Conservation (phyloP, 2,888 invertebrate genomes). For the Ecliptopera silaceata region DNA sequence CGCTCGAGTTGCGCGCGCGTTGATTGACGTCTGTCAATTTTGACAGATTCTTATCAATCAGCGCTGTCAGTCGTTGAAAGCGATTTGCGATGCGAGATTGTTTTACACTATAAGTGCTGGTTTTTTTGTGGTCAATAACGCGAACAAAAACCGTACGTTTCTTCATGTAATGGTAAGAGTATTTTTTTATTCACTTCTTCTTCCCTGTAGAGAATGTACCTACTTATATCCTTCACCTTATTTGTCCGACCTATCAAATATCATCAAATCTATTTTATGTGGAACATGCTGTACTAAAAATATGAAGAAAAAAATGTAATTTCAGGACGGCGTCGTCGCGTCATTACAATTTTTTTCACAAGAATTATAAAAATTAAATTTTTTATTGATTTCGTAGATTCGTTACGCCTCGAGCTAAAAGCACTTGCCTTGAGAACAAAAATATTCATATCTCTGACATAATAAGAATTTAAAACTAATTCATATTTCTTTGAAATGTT, state of each 20-base stretch:
- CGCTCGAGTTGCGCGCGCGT: slow-evolving; percentile 30
- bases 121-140: neutral
- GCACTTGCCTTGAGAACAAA: slow-evolving; percentile 25
- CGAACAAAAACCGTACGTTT: too few relatives aligned
- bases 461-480: slow-evolving; percentile 42
- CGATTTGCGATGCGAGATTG: slow-evolving; percentile 5
- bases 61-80: slow-evolving; percentile 14
- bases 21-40: slow-evolving; percentile 43
- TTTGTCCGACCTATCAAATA: too few relatives aligned
- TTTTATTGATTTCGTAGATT: slow-evolving; percentile 19
- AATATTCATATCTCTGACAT: slow-evolving; percentile 40
- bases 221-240: too few relatives aligned
- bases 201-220: too few relatives aligned
- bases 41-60: slow-evolving; percentile 34
- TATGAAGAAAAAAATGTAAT: too few relatives aligned
- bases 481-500: slow-evolving; percentile 42
- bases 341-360: neutral
- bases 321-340: neutral
- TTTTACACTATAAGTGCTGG: neutral
- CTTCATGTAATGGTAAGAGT: too few relatives aligned
- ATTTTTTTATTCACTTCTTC: too few relatives aligned
- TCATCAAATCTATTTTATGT: too few relatives aligned
- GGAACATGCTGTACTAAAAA: too few relatives aligned
- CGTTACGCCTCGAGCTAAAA: slow-evolving; percentile 23
- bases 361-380: neutral